Evolutionary conservation across 2,797 vertebrate species (phyloP).

Genomic region (Muscicapa comitata): DNA sequence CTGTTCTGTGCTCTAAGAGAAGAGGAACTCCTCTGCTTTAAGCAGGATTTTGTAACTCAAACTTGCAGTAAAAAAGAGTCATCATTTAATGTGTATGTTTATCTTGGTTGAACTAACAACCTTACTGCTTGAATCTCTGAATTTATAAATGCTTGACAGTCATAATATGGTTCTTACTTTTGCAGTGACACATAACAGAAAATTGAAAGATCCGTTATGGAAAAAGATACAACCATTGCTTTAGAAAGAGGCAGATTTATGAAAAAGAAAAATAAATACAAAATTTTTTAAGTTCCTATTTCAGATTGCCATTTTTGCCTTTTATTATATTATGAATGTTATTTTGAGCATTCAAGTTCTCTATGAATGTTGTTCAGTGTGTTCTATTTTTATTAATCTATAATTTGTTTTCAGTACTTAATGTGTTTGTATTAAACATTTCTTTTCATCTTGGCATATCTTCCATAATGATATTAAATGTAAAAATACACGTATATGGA

Average conservation of each 20-base stretch:
- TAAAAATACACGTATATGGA: slow-evolving; percentile 12
- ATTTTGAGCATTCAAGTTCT: neutral
- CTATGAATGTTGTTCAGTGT: neutral
- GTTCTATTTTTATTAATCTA: neutral
- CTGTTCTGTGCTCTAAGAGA: neutral
- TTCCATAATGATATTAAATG: slow-evolving; percentile 37
- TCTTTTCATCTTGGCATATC: slow-evolving; percentile 47
- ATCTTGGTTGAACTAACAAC: neutral
- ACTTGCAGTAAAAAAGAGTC: neutral
- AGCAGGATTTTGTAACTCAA: neutral
- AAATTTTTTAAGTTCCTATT: slow-evolving; percentile 50
- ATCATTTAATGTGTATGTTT: neutral
- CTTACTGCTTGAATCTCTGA: neutral
- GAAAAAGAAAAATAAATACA: slow-evolving; percentile 24
- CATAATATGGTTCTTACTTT: neutral
- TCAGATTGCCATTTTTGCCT: slow-evolving; percentile 13
- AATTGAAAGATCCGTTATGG: neutral
- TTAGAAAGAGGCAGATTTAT: slow-evolving; percentile 22
- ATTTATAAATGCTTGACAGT: neutral
- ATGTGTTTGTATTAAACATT: slow-evolving; percentile 38
- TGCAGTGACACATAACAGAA: neutral
- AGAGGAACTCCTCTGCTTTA: neutral
- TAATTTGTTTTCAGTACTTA: neutral
- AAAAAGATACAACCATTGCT: neutral
- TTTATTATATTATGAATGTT: slow-evolving; percentile 38